phyloP scores from a whole-genome alignment of 2,888 invertebrate genomes.

The Eupsilia transversa region DNA sequence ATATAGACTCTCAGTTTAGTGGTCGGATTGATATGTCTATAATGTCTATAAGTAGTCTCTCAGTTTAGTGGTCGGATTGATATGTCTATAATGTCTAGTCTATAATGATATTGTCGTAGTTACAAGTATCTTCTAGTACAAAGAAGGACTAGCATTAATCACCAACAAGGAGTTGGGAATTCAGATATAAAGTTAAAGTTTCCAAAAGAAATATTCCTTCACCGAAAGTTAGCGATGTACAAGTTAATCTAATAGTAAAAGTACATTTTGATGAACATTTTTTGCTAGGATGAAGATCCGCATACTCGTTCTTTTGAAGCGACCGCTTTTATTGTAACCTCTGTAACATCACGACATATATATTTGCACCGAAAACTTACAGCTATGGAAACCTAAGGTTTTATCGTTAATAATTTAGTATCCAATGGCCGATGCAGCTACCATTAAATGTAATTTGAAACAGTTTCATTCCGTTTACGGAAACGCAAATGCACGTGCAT shows the following conservation, averaged over 20 bases:
- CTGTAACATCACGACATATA: neutral
- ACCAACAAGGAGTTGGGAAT: neutral
- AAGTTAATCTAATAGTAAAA: neutral
- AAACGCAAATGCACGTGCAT: constrained; percentile 11
- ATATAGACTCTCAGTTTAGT: no score
- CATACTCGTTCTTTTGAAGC: neutral
- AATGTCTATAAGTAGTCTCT: no score
- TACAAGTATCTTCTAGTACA: neutral
- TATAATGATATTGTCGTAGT: neutral
- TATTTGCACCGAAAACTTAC: neutral
- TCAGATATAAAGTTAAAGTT: neutral
- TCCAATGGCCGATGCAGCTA: neutral
- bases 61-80: no score
- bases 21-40: no score
- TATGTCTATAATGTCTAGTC: no score
- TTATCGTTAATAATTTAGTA: constrained; percentile 17
- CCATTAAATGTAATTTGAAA: neutral
- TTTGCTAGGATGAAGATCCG: neutral
- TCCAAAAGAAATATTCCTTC: no score
- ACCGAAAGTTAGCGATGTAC: neutral
- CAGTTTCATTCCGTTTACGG: neutral
- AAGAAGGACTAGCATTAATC: no score
- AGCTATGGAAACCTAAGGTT: neutral
- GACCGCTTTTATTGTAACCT: neutral
- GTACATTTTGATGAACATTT: neutral